These are phyloP conservation scores for Agrotis puta DNA, from an alignment of 2,888 invertebrate species.

Conservation along the genomic window DNA sequence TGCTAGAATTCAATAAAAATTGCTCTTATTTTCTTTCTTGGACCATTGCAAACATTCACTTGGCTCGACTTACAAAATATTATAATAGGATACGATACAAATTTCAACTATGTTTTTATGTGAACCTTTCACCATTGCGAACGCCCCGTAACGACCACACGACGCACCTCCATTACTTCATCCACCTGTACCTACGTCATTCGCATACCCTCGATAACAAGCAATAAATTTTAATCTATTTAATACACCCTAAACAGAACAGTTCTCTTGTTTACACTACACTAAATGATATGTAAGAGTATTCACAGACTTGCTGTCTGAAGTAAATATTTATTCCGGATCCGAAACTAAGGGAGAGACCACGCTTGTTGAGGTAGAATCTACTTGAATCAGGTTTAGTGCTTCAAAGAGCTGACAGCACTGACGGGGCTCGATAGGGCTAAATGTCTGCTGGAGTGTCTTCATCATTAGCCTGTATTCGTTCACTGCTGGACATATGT, in stretches of 20 bases:
- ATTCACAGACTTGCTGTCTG: neutral
- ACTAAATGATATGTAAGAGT: constrained; percentile 4
- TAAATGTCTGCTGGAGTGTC: too few species aligned
- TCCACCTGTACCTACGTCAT: constrained; percentile 4
- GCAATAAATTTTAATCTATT: constrained; percentile 18
- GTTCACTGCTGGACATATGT: too few species aligned
- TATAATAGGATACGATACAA: neutral
- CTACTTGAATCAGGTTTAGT: neutral
- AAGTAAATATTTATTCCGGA: constrained; percentile 22
- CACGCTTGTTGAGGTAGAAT: neutral
- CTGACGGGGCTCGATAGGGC: too few species aligned
- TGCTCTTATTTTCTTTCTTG: neutral
- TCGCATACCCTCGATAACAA: neutral
- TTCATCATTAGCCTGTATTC: too few species aligned
- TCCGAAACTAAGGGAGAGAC: neutral
- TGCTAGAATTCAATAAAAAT: neutral
- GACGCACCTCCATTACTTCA: constrained; percentile 12
- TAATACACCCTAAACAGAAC: constrained; percentile 6
- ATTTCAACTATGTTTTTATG: neutral
- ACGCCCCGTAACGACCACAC: neutral
- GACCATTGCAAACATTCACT: neutral
- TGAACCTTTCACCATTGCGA: neutral
- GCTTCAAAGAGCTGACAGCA: neutral
- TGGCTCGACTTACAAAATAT: neutral
- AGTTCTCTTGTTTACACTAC: constrained; percentile 15